Evolutionary conservation across 2,888 invertebrate genomes (phyloP).

Genomic region (Lycaena phlaeas): DNA sequence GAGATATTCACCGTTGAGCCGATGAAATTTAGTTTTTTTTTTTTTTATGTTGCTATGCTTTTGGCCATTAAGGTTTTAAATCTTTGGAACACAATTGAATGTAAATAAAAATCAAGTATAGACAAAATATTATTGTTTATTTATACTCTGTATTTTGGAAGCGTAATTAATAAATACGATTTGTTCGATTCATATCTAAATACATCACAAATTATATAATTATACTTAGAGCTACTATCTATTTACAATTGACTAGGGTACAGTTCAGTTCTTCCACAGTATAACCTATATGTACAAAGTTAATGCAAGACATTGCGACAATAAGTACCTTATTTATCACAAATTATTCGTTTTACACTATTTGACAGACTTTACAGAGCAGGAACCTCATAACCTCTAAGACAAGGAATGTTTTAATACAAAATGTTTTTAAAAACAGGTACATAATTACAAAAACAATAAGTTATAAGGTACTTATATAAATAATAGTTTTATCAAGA

Average conservation of each 20-base stretch:
- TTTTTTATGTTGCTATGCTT: too few relatives aligned
- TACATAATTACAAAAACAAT: constrained; percentile 3
- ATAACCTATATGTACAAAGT: constrained; percentile 42
- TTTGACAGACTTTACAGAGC: constrained; percentile 24
- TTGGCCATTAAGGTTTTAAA: too few relatives aligned
- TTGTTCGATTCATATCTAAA: constrained; percentile 62
- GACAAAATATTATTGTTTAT: constrained; percentile 69
- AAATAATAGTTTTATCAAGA: constrained; percentile 3
- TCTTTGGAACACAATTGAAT: too few relatives aligned
- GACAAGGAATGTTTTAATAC: constrained; percentile 41
- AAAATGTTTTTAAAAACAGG: constrained; percentile 10
- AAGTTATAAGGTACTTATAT: background rate
- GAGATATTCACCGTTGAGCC: constrained; percentile 3
- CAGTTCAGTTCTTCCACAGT: constrained; percentile 68
- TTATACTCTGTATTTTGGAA: constrained; percentile 68
- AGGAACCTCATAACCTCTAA: constrained; percentile 53
- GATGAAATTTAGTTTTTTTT: too few relatives aligned
- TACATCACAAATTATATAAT: constrained; percentile 69
- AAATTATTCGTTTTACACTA: constrained; percentile 33
- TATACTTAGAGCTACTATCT: constrained; percentile 39
- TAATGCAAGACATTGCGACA: constrained; percentile 36
- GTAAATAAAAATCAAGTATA: constrained; percentile 45
- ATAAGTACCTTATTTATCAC: constrained; percentile 68
- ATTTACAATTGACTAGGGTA: constrained; percentile 74
- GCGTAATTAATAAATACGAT: constrained; percentile 73